These are phyloP conservation scores for Podarcis siculus DNA, from an alignment of 2,797 vertebrate species.

Conservation along the genomic window DNA sequence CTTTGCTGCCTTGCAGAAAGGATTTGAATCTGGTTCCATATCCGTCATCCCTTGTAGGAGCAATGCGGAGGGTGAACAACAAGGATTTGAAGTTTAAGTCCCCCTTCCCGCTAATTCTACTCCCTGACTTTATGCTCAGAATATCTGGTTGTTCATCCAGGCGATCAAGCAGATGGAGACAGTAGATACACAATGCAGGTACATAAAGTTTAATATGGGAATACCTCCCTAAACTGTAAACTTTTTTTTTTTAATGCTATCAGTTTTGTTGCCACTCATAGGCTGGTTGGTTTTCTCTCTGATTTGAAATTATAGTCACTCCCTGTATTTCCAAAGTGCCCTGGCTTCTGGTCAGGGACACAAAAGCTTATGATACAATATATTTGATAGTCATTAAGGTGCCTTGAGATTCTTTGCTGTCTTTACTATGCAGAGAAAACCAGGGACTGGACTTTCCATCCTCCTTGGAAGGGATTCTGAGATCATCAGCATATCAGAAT, in stretches of 20 bases:
- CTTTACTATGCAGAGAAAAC: neutral
- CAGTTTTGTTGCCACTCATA: neutral
- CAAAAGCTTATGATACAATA: too few relatives aligned
- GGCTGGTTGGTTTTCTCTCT: neutral
- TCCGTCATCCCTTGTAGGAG: too few relatives aligned
- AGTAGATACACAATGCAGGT: neutral
- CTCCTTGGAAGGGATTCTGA: rapidly evolving
- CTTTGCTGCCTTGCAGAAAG: neutral
- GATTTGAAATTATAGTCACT: too few relatives aligned
- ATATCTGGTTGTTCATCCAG: neutral
- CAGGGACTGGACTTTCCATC: neutral
- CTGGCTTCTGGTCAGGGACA: neutral
- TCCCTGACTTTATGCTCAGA: neutral
- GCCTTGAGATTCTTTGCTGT: neutral
- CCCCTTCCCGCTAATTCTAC: neutral
- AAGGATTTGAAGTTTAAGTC: neutral
- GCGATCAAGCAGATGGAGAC: neutral
- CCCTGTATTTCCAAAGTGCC: too few relatives aligned
- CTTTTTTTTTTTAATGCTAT: neutral
- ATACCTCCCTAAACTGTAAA: neutral
- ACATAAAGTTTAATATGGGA: neutral
- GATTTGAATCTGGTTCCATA: neutral
- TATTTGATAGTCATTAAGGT: too few relatives aligned
- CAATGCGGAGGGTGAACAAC: neutral
- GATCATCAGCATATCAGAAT: neutral